A percentile compares a stretch with the other conserved stretches of the same genome.
phyloP scores from a whole-genome alignment of 1,140 invertebrate species.

The Stegodyphus dumicola region DNA sequence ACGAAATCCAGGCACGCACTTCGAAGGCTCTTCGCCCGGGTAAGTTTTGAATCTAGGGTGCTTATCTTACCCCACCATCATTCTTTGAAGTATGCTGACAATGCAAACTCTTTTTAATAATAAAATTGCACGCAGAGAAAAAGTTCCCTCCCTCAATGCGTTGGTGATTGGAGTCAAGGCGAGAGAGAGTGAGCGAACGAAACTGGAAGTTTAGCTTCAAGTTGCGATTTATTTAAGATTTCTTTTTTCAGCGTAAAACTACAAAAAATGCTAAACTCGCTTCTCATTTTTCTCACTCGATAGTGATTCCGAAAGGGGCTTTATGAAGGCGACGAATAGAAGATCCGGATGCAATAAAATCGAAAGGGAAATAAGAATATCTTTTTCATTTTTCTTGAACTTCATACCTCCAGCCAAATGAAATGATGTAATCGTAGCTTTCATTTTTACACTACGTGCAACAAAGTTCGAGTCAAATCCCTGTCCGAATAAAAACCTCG shows the following conservation, averaged over 20 bases:
- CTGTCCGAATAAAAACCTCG: not conserved
- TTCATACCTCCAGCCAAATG: conserved; percentile 4
- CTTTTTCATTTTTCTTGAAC: not conserved
- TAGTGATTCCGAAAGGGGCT: conserved; percentile 46
- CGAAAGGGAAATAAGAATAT: conserved; percentile 43
- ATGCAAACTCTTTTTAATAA: conserved; percentile 55
- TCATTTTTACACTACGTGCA: conserved; percentile 20
- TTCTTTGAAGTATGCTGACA: conserved; percentile 56
- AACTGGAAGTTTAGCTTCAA: conserved; percentile 32
- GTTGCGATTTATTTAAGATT: conserved; percentile 40
- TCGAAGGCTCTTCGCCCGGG: conserved; percentile 32
- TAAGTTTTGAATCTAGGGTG: conserved; percentile 52
- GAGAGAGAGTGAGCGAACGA: not conserved
- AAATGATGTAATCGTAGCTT: conserved; percentile 32
- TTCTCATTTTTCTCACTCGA: conserved; percentile 35
- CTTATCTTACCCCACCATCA: conserved; percentile 53
- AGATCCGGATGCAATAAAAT: conserved; percentile 53
- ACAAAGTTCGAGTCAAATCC: conserved; percentile 11
- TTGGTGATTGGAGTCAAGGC: conserved; percentile 40
- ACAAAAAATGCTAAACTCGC: conserved; percentile 46
- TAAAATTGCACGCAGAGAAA: conserved; percentile 44
- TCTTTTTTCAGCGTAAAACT: conserved; percentile 1
- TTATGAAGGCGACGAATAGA: conserved; percentile 39
- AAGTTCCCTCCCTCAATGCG: conserved; percentile 18
- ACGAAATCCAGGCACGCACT: conserved; percentile 1